Percentiles rank a stretch among this genome's conserved stretches.
Conservation (phyloP, 2,888 invertebrate species). For the Galerucella nymphaeae region DNA sequence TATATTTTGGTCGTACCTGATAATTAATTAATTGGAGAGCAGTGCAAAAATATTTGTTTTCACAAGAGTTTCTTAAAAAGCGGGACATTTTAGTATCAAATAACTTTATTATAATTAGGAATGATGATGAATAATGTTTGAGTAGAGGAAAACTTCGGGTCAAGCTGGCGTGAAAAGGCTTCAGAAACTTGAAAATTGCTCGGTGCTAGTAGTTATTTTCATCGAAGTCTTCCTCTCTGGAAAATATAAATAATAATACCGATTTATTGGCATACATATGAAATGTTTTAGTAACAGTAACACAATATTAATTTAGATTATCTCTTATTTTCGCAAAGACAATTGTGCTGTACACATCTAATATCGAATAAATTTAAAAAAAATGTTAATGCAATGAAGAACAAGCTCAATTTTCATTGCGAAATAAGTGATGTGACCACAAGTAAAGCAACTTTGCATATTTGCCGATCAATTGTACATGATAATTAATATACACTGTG, state of each 20-base stretch:
- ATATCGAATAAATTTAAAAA: neutral
- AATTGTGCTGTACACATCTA: neutral
- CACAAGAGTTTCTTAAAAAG: constrained; percentile 11
- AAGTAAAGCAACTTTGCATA: neutral
- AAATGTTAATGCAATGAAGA: no score
- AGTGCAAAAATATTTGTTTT: constrained; percentile 12
- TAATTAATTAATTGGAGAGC: constrained; percentile 3
- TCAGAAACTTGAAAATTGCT: constrained; percentile 39
- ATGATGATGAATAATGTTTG: neutral
- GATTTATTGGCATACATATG: neutral
- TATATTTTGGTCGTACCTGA: neutral
- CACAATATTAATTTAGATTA: neutral
- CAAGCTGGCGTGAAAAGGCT: constrained; percentile 42
- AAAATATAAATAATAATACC: constrained; percentile 42
- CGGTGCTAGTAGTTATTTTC: constrained; percentile 57
- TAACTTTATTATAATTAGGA: constrained; percentile 5
- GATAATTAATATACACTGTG: no score
- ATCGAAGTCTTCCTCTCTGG: constrained; percentile 59
- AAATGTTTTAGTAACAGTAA: neutral
- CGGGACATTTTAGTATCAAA: constrained; percentile 19
- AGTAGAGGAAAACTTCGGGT: constrained; percentile 37
- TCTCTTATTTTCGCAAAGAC: neutral
- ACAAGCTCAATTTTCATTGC: neutral
- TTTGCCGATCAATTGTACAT: neutral
- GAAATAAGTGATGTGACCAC: neutral